Evolutionary conservation across 2,113 vertebrate species (phyloP), one percentile per base, ranked within the genome.

Genomic region (Labeo rohita): DNA sequence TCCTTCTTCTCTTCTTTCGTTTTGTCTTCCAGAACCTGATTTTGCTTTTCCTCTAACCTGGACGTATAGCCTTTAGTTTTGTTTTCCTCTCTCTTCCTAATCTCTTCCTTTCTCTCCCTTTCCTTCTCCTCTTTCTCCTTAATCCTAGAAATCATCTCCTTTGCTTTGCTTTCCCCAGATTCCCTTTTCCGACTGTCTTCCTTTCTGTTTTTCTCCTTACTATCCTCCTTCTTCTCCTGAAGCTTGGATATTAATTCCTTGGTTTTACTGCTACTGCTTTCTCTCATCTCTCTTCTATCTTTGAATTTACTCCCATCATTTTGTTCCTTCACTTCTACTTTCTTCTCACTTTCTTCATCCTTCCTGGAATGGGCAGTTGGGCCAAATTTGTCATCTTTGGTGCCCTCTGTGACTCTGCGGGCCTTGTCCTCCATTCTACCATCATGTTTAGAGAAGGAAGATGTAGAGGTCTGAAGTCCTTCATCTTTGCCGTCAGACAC

Each of bases 71-170:
- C 93, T 82, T 91, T 92, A 16, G 90, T 93, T 79, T 86, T 89
- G 28, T 28, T 84, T 9, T 91, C 87, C n/a, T 89, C 86, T 34
- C 73, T 84, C 49, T 81, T 91, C 86, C 92, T 91, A 39, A 92
- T 28, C 52, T 89, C 84, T 36, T 94, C 93, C 84, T 75, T 92
- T 13, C 90, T 92, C n/a, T 93, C 93, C 54, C 87, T 92, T 84
- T 95, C 93, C 83, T 94, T 95, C 56, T 94, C 94, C 0, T 91
- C 89, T 82, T 94, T 95, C 65, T 92, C 94, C 45, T 90, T 89
- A 8, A 95, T 88, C 89, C 89, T 95, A 76, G 94, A 95, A 84
- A 95, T 95, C 72, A 95, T 92, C 72, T 94, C 94, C 81, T 93
- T 95, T 61, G 93, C 94, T 89, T 94, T 95, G 83, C 90, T 93